phyloP scores from a whole-genome alignment of 2,797 vertebrate genomes.

The Geotrypetes seraphini region DNA sequence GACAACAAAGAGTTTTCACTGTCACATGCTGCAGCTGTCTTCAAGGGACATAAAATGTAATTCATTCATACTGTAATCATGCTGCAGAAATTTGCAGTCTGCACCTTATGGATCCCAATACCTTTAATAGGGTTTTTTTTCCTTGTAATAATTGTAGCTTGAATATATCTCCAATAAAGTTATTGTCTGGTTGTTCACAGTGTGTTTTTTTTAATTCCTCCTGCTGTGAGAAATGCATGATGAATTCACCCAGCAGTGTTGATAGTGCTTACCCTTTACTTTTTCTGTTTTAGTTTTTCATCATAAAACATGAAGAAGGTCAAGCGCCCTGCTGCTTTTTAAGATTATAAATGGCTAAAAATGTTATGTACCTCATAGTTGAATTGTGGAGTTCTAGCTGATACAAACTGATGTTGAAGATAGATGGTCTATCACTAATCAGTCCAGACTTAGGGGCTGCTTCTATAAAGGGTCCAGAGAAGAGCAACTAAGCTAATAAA shows the following conservation, averaged over 20 bases:
- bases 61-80: conserved; percentile 58
- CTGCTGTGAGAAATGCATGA: neutral
- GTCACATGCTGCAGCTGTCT: conserved; percentile 66
- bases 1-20: conserved; percentile 54
- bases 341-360: too few relatives aligned
- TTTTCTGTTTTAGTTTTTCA: neutral
- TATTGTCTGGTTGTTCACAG: conserved; percentile 69
- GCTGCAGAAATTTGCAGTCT: conserved; percentile 77
- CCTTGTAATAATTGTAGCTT: conserved; percentile 85
- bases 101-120: conserved; percentile 87
- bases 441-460: too few relatives aligned
- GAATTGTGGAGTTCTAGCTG: too few relatives aligned
- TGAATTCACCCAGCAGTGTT: neutral
- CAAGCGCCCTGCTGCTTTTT: too few relatives aligned
- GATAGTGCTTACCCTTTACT: neutral
- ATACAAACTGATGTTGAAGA: too few relatives aligned
- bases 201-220: conserved; percentile 4
- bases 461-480: too few relatives aligned
- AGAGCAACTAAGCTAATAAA: too few relatives aligned
- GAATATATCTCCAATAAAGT: conserved; percentile 95
- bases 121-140: conserved; percentile 54
- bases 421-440: too few relatives aligned
- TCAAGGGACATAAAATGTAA: conserved; percentile 49
- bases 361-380: too few relatives aligned
- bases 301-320: too few relatives aligned